Percentiles rank a stretch among this genome's conserved stretches.
phyloP scores from a whole-genome alignment of 1,140 invertebrate species.

The Platyura marginata region DNA sequence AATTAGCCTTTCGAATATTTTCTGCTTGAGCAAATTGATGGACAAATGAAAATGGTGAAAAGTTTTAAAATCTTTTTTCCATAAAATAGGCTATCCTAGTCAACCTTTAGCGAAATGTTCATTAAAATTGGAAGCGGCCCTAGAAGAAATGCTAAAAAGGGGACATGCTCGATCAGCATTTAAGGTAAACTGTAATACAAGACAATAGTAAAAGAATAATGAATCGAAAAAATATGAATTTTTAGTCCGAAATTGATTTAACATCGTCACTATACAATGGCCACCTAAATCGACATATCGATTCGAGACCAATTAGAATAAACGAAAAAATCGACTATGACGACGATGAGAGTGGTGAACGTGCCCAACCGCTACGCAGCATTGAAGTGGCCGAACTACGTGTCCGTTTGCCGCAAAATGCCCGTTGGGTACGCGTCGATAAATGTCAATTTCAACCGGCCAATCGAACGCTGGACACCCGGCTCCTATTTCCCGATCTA shows the following conservation, averaged over 20 bases:
- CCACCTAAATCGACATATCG: background rate
- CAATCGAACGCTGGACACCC: slow-evolving; percentile 51
- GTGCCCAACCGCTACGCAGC: slow-evolving; percentile 8
- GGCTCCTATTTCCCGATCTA: slow-evolving; percentile 55
- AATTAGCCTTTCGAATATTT: no score
- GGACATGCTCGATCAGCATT: background rate
- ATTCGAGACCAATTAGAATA: background rate
- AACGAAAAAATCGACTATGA: background rate
- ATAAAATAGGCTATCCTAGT: background rate
- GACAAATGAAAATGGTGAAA: no score
- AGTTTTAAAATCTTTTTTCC: no score
- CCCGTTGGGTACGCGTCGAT: slow-evolving; percentile 46
- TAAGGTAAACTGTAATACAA: background rate
- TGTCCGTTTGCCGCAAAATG: slow-evolving; percentile 31
- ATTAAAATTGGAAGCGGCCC: background rate
- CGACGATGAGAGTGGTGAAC: background rate
- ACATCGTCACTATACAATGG: background rate
- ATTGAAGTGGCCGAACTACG: slow-evolving; percentile 36
- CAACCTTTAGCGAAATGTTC: background rate
- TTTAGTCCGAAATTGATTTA: background rate
- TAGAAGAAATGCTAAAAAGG: background rate
- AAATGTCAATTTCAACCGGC: slow-evolving; percentile 52
- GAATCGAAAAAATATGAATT: background rate
- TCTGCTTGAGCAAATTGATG: no score
- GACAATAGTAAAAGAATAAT: background rate